Conservation (phyloP, 2,797 vertebrate genomes). For the Benthosema pterotum region DNA sequence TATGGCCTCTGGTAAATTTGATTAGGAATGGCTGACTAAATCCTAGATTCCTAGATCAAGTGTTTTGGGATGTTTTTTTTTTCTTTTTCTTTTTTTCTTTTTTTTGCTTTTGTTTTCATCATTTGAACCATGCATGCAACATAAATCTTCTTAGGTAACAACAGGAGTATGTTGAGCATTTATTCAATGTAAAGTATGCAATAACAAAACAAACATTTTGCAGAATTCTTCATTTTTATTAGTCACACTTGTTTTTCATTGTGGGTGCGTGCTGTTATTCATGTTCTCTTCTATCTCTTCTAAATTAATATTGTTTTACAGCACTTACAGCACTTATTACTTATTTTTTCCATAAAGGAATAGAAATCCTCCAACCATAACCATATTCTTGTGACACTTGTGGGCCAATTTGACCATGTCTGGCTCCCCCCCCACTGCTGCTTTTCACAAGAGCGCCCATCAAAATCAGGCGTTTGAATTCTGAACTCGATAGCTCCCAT, state of each 20-base stretch:
- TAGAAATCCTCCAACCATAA: conserved; percentile 48
- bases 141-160: conserved; percentile 51
- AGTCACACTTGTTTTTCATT: conserved; percentile 63
- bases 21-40: conserved; percentile 73
- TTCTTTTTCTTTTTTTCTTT: conserved; percentile 28
- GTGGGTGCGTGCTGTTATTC: conserved; percentile 54
- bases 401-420: conserved; percentile 72
- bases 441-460: conserved; percentile 70
- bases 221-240: too few species aligned
- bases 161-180: conserved; percentile 55
- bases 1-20: conserved; percentile 71
- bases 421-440: conserved; percentile 63
- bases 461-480: conserved; percentile 79
- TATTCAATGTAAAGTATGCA: too few species aligned
- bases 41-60: conserved; percentile 70
- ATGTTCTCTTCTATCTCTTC: conserved; percentile 58
- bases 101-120: conserved; percentile 32
- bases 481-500: conserved; percentile 72
- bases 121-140: conserved; percentile 65
- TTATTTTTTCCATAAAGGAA: conserved; percentile 36
- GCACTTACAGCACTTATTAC: conserved; percentile 67
- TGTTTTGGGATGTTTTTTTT: conserved; percentile 55
- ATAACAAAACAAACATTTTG: too few species aligned
- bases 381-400: conserved; percentile 67
- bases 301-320: conserved; percentile 63